Conservation (phyloP, 2,888 invertebrate species). For the Boloria selene region DNA sequence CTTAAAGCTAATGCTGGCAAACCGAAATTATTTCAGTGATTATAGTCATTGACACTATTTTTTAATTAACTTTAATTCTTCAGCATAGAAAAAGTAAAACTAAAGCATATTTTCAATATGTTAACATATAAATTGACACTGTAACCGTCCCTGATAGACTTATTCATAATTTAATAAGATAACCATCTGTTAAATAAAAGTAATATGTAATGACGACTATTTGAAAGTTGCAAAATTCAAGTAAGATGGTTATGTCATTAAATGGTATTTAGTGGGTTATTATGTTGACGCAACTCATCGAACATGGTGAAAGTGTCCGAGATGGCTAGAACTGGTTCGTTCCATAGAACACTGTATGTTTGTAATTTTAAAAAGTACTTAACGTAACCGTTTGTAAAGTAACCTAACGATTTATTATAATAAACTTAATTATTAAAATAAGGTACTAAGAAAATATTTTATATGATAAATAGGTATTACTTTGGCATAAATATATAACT, state of each 20-base stretch:
- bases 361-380: not conserved
- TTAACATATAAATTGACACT: too few species aligned
- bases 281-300: slow-evolving; percentile 47
- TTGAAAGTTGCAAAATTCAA: slow-evolving; percentile 20
- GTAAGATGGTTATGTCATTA: slow-evolving; percentile 32
- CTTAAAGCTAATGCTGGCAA: not conserved
- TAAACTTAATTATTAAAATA: too few species aligned
- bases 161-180: too few species aligned
- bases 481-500: not conserved
- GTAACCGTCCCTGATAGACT: too few species aligned
- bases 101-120: too few species aligned
- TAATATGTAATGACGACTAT: not conserved
- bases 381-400: not conserved
- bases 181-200: not conserved
- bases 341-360: slow-evolving; percentile 20
- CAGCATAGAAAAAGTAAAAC: too few species aligned
- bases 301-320: slow-evolving; percentile 55
- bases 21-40: not conserved
- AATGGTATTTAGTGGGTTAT: slow-evolving; percentile 46
- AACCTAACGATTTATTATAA: too few species aligned
- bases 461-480: too few species aligned
- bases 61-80: too few species aligned
- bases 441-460: too few species aligned
- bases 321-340: slow-evolving; percentile 47
- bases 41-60: not conserved